A percentile compares a stretch with the other conserved stretches of the same genome.
Conservation (phyloP, 2,888 invertebrate species). For the Lasioglossum figueresi region DNA sequence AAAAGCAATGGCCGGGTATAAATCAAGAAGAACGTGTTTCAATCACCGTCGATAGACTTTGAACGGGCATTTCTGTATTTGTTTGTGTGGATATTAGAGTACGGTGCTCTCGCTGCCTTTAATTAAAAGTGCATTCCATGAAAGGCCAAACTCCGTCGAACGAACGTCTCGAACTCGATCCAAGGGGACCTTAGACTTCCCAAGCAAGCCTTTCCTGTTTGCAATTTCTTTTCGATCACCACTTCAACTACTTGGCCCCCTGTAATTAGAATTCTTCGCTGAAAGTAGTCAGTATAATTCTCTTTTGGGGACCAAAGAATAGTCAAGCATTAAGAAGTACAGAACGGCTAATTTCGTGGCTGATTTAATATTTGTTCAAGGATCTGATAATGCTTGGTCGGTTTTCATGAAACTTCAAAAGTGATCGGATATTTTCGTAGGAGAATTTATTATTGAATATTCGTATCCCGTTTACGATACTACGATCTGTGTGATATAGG, state of each 20-base stretch:
- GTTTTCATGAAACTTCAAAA: neutral
- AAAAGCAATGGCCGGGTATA: conserved; percentile 36
- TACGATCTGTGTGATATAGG: too few species aligned
- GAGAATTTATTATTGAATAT: too few species aligned
- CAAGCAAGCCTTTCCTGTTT: conserved; percentile 16
- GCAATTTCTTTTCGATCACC: conserved; percentile 6
- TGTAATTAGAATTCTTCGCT: conserved; percentile 22
- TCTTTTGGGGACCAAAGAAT: neutral
- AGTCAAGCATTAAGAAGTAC: neutral
- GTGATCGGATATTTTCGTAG: too few species aligned
- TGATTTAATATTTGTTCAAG: neutral
- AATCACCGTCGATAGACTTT: conserved; percentile 22
- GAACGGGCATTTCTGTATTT: conserved; percentile 25
- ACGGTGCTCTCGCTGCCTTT: conserved; percentile 24
- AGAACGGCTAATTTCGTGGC: neutral
- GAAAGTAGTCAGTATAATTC: conserved; percentile 7
- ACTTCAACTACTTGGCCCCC: neutral
- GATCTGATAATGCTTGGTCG: neutral
- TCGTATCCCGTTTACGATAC: too few species aligned
- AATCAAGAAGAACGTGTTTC: conserved; percentile 40
- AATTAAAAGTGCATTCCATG: conserved; percentile 56
- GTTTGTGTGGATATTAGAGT: conserved; percentile 34
- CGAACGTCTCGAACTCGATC: conserved; percentile 38
- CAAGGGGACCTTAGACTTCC: conserved; percentile 2
- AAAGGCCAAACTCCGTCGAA: conserved; percentile 23